Base-by-base conservation (phyloP, 2,888 invertebrate genomes). In the Entomobrya proxima region DNA sequence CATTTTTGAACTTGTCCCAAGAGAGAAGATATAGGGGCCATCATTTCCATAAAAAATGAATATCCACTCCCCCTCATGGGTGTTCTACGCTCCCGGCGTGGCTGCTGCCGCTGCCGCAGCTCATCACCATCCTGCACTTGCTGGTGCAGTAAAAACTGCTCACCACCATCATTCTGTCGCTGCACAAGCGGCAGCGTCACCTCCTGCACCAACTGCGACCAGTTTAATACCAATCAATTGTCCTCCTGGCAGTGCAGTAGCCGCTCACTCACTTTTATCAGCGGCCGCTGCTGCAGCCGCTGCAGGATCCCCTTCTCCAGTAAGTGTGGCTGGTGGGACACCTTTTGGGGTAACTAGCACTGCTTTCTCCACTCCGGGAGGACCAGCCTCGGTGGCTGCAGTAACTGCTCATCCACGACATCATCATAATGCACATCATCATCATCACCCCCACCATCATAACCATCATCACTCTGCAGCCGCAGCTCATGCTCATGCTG, bases 31-130 rank as follows among this genome's bases (percentile, higher is more conserved):
- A n/a, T n/a, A 61, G 61, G 27, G 32, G 61, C 11, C 32, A 61
- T 30, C 15, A n/a, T 7, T 32, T 61, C 7, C 3, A n/a, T 30
- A n/a, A 61, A 27, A 40, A 47, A 86, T 86, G 86, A 88, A 87
- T 77, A 90, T 90, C 87, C 90, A 90, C 77, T 87, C 90, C 27
- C 90, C 90, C 27, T 61, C 61, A 11, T 90, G 90, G 90, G 86
- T 90, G 61, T 90, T 90, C 81, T 90, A 88, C 67, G 88, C 90
- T 4, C 88, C 89, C 44, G 85, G 88, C 9, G 75, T 89, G 6
- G 86, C 86, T 13, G 86, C 86, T 40, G 86, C 86, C 6, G 86
- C 86, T 15, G 86, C 86, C 11, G 86, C 86, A 21, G 85, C 75
- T 3, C 84, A 84, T 72, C 84, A 77, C 18, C 84, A 80, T 55